These are phyloP conservation scores for Mormyrus iriodes DNA, from an alignment of 2,113 vertebrate genomes.

Conservation along the genomic window DNA sequence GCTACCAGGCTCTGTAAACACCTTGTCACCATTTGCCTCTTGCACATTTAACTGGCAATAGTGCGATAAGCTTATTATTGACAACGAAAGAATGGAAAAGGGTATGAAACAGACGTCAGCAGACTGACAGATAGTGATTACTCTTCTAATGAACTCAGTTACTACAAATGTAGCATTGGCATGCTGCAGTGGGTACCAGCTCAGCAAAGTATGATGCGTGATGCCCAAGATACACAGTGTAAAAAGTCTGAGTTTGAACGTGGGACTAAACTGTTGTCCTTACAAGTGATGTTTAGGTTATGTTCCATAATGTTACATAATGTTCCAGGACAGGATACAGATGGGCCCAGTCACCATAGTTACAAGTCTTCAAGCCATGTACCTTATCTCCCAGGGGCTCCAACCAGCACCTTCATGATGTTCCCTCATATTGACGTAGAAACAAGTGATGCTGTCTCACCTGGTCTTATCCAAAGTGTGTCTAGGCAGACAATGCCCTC, in stretches of 20 bases:
- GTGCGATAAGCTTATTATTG: not conserved
- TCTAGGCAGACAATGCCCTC: not conserved
- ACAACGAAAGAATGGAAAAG: not conserved
- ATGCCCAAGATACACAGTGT: not conserved
- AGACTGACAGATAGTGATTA: conserved; percentile 17
- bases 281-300: not conserved
- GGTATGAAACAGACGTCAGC: not conserved
- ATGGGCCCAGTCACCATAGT: not conserved
- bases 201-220: not conserved
- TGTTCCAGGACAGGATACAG: not conserved
- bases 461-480: not conserved
- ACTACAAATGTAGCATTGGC: not conserved
- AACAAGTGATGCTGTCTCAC: not conserved
- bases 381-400: not conserved
- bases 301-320: not conserved
- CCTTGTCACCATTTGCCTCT: not conserved
- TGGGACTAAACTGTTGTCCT: not conserved
- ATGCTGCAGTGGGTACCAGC: not conserved
- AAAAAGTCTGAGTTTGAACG: not conserved
- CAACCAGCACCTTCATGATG: not conserved
- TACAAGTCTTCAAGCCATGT: not conserved
- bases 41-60: not conserved
- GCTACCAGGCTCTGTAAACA: not conserved
- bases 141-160: not conserved
- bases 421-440: not conserved